Percentiles rank a stretch among this genome's conserved stretches.
phyloP scores from a whole-genome alignment of 2,888 invertebrate species.

The Dyspetes luteomarginatus region DNA sequence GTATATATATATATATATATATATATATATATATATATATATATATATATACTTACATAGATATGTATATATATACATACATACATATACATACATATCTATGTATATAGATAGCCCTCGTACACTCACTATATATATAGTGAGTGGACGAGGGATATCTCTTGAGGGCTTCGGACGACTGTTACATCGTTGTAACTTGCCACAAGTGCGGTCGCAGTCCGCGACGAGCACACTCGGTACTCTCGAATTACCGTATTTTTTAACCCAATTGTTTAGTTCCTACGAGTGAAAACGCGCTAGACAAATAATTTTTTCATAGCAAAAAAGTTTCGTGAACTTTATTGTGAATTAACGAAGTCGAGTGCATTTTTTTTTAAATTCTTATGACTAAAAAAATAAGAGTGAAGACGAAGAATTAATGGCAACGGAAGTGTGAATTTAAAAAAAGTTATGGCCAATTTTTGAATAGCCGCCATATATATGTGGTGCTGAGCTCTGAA shows the following conservation, averaged over 20 bases:
- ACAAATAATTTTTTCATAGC: neutral
- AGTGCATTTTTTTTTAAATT: no score
- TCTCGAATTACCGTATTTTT: slow-evolving; percentile 38
- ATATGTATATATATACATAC: no score
- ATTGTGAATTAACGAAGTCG: neutral
- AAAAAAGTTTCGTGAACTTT: neutral
- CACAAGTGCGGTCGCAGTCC: slow-evolving; percentile 52
- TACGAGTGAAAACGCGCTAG: slow-evolving; percentile 11
- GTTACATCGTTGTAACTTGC: slow-evolving; percentile 45
- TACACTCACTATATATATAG: neutral
- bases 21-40: no score
- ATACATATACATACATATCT: no score
- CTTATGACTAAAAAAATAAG: no score
- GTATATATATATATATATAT: no score
- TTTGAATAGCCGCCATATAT: no score
- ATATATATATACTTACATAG: neutral
- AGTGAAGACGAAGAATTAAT: no score
- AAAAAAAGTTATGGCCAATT: no score
- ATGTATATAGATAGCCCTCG: no score
- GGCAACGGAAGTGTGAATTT: no score
- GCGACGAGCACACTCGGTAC: slow-evolving; percentile 44
- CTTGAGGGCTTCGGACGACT: slow-evolving; percentile 62
- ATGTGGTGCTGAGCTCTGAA: no score
- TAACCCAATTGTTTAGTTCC: slow-evolving; percentile 33
- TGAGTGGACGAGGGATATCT: slow-evolving; percentile 60